Percentiles rank a stretch among this genome's conserved stretches.
Evolutionary conservation across 2,797 vertebrate species (phyloP).

Genomic region (Micropoecilia bifurca): DNA sequence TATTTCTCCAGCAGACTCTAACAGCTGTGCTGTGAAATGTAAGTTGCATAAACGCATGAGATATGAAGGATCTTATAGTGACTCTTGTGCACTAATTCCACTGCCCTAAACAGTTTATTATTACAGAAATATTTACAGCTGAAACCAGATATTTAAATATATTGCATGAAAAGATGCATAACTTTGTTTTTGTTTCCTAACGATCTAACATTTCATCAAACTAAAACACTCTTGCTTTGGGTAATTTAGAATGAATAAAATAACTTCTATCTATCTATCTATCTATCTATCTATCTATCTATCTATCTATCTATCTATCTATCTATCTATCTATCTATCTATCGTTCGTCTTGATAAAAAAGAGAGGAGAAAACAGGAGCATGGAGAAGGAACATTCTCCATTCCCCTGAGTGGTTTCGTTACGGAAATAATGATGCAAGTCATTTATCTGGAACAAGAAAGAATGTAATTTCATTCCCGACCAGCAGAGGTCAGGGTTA

Average conservation of each 20-base stretch:
- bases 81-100: neutral
- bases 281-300: neutral
- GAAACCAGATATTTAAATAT: neutral
- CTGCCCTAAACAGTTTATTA: neutral
- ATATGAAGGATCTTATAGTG: neutral
- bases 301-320: constrained; percentile 7
- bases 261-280: neutral
- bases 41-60: neutral
- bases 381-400: neutral
- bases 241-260: neutral
- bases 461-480: neutral
- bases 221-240: neutral
- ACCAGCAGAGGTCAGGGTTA: constrained; percentile 59
- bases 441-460: neutral
- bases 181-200: neutral
- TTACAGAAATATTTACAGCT: neutral
- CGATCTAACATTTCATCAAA: neutral
- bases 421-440: constrained; percentile 27
- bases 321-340: constrained; percentile 14
- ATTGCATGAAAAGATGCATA: neutral
- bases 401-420: neutral
- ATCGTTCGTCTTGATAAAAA: neutral
- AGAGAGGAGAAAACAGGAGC: neutral
- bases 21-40: neutral
- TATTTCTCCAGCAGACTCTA: neutral